phyloP scores from a whole-genome alignment of 1,140 invertebrate genomes.

The Drosophila burlai region DNA sequence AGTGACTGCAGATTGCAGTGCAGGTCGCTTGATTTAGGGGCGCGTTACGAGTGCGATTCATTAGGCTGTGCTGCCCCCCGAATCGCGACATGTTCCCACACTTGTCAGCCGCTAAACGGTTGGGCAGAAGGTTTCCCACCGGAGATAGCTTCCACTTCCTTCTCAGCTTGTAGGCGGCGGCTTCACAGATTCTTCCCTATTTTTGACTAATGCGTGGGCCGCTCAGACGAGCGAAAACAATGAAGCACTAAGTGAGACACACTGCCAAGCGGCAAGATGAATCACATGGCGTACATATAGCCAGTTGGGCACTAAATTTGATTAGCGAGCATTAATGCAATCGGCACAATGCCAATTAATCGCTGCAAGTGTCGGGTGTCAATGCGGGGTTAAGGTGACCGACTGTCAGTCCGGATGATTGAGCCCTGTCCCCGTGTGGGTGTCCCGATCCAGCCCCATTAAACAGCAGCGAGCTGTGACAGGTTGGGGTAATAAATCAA shows the following conservation, averaged over 20 bases:
- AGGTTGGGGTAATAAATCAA: conserved; percentile 45
- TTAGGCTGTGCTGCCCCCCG: conserved; percentile 27
- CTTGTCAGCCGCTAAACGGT: conserved; percentile 58
- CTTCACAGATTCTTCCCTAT: conserved; percentile 5
- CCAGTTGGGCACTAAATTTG: conserved; percentile 56
- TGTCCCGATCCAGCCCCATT: conserved; percentile 22
- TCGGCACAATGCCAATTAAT: conserved; percentile 77
- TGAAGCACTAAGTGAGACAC: conserved; percentile 44
- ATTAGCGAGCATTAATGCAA: conserved; percentile 66
- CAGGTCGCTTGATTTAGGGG: conserved; percentile 47
- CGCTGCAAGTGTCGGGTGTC: conserved; percentile 29
- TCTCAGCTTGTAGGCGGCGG: conserved; percentile 8
- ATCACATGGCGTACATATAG: conserved; percentile 41
- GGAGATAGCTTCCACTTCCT: conserved; percentile 45
- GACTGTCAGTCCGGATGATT: conserved; percentile 19
- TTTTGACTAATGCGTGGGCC: conserved; percentile 49
- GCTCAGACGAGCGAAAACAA: conserved; percentile 32
- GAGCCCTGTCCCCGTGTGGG: conserved; percentile 14
- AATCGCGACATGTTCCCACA: conserved; percentile 25
- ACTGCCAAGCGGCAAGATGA: conserved; percentile 44
- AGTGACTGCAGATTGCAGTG: conserved; percentile 49
- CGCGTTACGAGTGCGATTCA: conserved; percentile 47
- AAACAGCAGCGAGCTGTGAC: conserved; percentile 38
- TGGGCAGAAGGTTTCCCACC: conserved; percentile 40
- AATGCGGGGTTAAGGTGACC: conserved; percentile 44